These are phyloP conservation scores for Poeciliopsis paucimaculata DNA, from an alignment of 2,797 vertebrate species.

Conservation along the genomic window DNA sequence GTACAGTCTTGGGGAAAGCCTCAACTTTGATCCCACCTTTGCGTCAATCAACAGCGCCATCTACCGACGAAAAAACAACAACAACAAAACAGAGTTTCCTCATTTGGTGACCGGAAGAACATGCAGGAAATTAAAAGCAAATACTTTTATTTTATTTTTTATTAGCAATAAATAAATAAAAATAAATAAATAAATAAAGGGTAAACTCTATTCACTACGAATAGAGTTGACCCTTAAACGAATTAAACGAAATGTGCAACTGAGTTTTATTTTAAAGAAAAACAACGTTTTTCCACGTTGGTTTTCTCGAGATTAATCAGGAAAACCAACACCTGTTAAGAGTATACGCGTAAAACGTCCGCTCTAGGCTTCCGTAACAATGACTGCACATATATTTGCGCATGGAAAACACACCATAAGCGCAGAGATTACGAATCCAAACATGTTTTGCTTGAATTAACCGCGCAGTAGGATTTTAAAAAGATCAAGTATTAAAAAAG, in stretches of 20 bases:
- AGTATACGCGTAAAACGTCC: too few species aligned
- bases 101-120: background rate
- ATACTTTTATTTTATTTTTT: too few species aligned
- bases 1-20: background rate
- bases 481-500: background rate
- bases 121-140: background rate
- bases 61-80: background rate
- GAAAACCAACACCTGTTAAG: too few species aligned
- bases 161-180: background rate
- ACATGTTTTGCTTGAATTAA: background rate
- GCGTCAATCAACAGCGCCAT: slow-evolving; percentile 22
- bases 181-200: background rate
- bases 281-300: too few species aligned
- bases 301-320: too few species aligned
- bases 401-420: background rate
- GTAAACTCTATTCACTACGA: background rate
- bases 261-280: too few species aligned
- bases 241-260: too few species aligned
- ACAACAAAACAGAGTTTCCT: background rate
- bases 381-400: background rate
- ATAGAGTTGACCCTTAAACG: too few species aligned
- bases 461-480: background rate
- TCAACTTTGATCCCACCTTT: background rate
- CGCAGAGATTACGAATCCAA: background rate
- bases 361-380: too few species aligned